Evolutionary conservation across 2,888 invertebrate genomes (phyloP), one percentile per base, ranked within the genome.

Genomic region (Melanostoma mellinum): DNA sequence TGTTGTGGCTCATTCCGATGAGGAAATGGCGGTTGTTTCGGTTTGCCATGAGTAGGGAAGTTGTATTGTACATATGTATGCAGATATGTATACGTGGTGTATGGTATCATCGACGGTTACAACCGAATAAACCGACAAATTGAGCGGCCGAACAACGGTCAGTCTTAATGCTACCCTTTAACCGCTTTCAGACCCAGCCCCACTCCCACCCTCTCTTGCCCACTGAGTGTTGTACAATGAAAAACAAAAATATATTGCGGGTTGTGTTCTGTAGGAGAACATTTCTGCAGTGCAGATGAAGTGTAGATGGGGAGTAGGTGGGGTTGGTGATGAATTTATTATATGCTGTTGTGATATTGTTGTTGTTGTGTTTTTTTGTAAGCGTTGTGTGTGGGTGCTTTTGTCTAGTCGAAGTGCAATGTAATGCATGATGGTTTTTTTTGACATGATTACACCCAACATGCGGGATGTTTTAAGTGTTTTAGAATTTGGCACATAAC

Each of bases 111-210:
- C 44, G 67, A 50, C 55, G 71, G 56, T 58, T 63, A 61, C 61
- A 68, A 72, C 77, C 77, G 67, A 81, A 73, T 68, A 73, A 82
- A 63, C 78, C 78, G 74, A 73, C 78, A 82, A 73, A 78, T 82
- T 77, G 82, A 82, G 82, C 73, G 77, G 73, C 68, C 56, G 82
- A 82, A 73, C 73, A 58, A 78, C 73, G 82, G 82, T 82, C 61
- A 65, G 73, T 74, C 78, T 82, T 73, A 78, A 82, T 82, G 69
- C 73, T 58, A 20, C 78, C 73, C 63, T 55, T 20, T 65, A 78
- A 78, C 73, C 69, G 69, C 69, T 75, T 71, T 48, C 63, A 48
- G 63, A 40, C 42, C 60, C 33, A 20, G n/a, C n/a, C n/a, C n/a
- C n/a, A n/a, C n/a, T n/a, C n/a, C n/a, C n/a, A 36, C 5, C 20